A percentile compares a stretch with the other conserved stretches of the same genome.
Conservation (phyloP, 1,140 invertebrate genomes). For the Zaprionus ornatus region DNA sequence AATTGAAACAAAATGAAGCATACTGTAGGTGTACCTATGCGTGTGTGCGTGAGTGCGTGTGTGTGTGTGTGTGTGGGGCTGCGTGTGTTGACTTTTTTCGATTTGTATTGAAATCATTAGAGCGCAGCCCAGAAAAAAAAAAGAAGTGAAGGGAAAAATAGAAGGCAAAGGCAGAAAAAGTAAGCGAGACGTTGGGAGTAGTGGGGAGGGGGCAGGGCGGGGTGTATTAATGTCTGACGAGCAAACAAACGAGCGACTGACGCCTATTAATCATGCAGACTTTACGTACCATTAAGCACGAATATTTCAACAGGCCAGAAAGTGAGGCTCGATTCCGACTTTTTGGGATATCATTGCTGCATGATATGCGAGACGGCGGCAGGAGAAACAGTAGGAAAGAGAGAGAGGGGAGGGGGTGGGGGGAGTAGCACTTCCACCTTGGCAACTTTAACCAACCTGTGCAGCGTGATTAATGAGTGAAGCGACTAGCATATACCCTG, state of each 20-base stretch:
- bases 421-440: background rate
- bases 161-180: conserved; percentile 5
- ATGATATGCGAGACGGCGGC: conserved; percentile 29
- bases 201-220: background rate
- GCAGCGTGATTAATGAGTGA: conserved; percentile 24
- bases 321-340: conserved; percentile 40
- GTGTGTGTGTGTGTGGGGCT: conserved; percentile 19
- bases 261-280: conserved; percentile 81
- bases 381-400: background rate
- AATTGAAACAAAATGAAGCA: conserved; percentile 77
- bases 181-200: too few relatives aligned
- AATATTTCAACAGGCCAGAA: conserved; percentile 58
- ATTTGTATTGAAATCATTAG: conserved; percentile 79
- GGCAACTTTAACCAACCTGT: conserved; percentile 14
- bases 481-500: conserved; percentile 32
- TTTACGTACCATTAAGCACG: conserved; percentile 78
- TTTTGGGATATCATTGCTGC: conserved; percentile 49
- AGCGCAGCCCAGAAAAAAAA: conserved; percentile 48
- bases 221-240: conserved; percentile 72
- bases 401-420: background rate
- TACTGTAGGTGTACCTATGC: background rate
- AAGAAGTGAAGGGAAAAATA: conserved; percentile 1
- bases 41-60: background rate
- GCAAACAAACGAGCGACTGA: conserved; percentile 66
- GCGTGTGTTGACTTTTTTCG: conserved; percentile 47